Percentiles rank a stretch among this genome's conserved stretches.
phyloP scores from a whole-genome alignment of 2,797 vertebrate genomes.

The Chelon labrosus region DNA sequence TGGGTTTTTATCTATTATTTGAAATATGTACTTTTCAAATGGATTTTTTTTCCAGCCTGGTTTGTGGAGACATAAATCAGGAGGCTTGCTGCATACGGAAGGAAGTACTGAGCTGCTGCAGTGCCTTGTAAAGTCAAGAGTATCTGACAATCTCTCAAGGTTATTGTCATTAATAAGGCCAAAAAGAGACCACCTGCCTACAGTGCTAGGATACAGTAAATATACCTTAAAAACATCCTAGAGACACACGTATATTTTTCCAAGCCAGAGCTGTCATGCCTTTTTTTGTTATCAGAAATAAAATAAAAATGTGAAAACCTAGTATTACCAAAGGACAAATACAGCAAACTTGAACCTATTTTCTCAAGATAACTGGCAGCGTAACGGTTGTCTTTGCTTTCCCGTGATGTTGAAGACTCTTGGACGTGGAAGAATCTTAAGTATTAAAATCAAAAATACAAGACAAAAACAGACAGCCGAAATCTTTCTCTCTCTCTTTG shows the following conservation, averaged over 20 bases:
- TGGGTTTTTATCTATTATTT: slow-evolving; percentile 40
- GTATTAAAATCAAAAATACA: too few relatives aligned
- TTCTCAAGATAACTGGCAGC: background rate
- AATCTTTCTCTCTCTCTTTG: background rate
- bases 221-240: too few relatives aligned
- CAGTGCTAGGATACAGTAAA: background rate
- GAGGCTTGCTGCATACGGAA: slow-evolving; percentile 10
- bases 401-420: too few relatives aligned
- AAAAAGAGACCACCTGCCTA: background rate
- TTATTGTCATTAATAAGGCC: slow-evolving; percentile 6
- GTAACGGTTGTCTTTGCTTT: background rate
- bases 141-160: slow-evolving; percentile 1
- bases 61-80: slow-evolving; percentile 26
- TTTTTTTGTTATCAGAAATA: too few relatives aligned
- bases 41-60: slow-evolving; percentile 15
- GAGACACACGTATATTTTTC: too few relatives aligned
- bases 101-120: background rate
- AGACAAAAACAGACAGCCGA: too few relatives aligned
- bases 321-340: too few relatives aligned
- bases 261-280: too few relatives aligned
- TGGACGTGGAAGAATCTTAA: too few relatives aligned
- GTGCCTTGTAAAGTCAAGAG: slow-evolving; percentile 16
- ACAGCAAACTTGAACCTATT: too few relatives aligned
- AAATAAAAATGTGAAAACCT: too few relatives aligned
- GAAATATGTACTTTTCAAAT: slow-evolving; percentile 37